Evolutionary conservation across 2,113 vertebrate species (phyloP), one percentile per base, ranked within the genome.

Genomic region (Bos taurus): DNA sequence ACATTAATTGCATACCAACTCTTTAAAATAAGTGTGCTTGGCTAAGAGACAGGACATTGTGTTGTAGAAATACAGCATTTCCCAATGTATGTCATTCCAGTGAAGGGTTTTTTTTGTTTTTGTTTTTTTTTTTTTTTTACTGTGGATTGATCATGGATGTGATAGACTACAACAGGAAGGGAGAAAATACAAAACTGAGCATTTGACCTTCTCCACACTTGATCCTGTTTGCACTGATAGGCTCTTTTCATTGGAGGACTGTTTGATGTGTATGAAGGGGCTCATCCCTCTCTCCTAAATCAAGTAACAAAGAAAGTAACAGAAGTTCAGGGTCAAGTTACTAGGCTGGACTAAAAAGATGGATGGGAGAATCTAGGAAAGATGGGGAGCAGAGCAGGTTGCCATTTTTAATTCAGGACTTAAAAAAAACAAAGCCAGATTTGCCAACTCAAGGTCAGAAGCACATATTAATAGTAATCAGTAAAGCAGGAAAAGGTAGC

Each of bases 1-100:
- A 98, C 93, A 95, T 96, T 94, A 96, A 97, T 96, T 97, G 94
- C 94, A 97, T 98, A 95, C 56, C 96, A 98, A 94, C 93, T 95
- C n/a, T 26, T 97, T 96, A 97, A 97, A 98, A 97, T 98, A 93
- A 57, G 54, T 30, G 26, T 98, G 78, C 87, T 97, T 88, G 81
- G 94, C 62, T 90, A 90, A 91, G 94, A 96, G 96, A 96, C 67
- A 94, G 78, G 80, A 89, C 93, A 97, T 71, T 88, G 88, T 90
- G 36, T 96, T 90, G 95, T 71, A 88, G 67, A 97, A 97, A 95
- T 48, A 88, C 90, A 96, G 48, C 64, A 78, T 96, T 95, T 97
- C 28, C 64, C 64, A 28, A 82, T 71, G 50, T 91, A 96, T 78
- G 52, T 81, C 85, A 64, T 62, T 91, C 15, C 60, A 64, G 82